A percentile compares a stretch with the other conserved stretches of the same genome.
phyloP scores from a whole-genome alignment of 2,113 vertebrate genomes.

The Zapus hudsonius region DNA sequence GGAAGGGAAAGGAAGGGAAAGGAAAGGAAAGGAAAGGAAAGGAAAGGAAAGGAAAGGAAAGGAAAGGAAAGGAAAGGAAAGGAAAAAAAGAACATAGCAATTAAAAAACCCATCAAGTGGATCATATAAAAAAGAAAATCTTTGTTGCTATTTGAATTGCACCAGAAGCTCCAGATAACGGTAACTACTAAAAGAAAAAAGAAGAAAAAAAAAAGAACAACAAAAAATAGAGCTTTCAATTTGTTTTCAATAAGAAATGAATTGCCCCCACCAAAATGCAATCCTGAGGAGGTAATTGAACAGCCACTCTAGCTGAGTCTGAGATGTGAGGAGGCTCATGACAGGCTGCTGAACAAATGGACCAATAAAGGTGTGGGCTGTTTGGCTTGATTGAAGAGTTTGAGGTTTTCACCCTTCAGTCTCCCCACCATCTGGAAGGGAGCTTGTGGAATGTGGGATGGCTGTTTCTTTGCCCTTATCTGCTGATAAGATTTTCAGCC shows the following conservation, averaged over 20 bases:
- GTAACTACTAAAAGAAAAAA: constrained; percentile 62
- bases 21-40: no score
- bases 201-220: constrained; percentile 26
- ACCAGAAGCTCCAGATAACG: constrained; percentile 81
- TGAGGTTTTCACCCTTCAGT: constrained; percentile 76
- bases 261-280: constrained; percentile 78
- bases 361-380: constrained; percentile 81
- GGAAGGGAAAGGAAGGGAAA: no score
- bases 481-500: constrained; percentile 80
- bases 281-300: constrained; percentile 85
- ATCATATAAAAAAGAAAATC: constrained; percentile 60
- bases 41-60: no score
- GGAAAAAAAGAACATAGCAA: constrained; percentile 20
- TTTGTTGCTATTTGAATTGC: constrained; percentile 81
- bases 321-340: constrained; percentile 74
- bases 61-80: neutral
- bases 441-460: constrained; percentile 82
- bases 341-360: constrained; percentile 85
- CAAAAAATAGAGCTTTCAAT: constrained; percentile 58
- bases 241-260: constrained; percentile 79
- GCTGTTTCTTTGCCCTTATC: constrained; percentile 83
- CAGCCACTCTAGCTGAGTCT: constrained; percentile 79
- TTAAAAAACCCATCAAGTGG: constrained; percentile 70
- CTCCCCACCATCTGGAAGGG: constrained; percentile 83
- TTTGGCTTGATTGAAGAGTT: constrained; percentile 80